Evolutionary conservation across 2,113 vertebrate genomes (phyloP), one percentile per base, ranked within the genome.

Genomic region (Hippocampus comes): DNA sequence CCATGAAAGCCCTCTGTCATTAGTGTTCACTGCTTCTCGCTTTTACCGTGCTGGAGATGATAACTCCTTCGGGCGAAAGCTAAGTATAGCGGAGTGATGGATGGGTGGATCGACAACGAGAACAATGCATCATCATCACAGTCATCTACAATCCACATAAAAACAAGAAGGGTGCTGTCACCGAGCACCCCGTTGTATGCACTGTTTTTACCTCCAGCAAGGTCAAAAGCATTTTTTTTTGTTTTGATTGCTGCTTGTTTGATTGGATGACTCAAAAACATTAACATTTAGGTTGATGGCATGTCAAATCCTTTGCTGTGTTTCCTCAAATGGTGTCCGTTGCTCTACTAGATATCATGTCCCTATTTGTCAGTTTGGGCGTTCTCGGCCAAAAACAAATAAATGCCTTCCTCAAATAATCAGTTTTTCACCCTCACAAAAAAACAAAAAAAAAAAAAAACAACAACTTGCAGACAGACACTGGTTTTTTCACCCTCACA

Each of bases 21-120:
- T 84, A 82, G 68, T 59, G 59, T 41, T 63, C 74, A n/a, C 9
- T 71, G 46, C 70, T 66, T 76, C 57, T 70, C 70, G 8, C 71
- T 75, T 38, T 70, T 12, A 71, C 69, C 15, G 9, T 60, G 66
- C 51, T 67, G 57, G 12, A 56, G 60, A 64, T 82, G 59, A 64
- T 30, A 70, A 70, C 73, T 77, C 70, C 66, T 86, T 83, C 75
- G 89, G 82, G 86, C 63, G 78, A 74, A 42, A 74, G 71, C 72
- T 82, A 67, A 82, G 85, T 81, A 84, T 89, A 87, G 74, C 15
- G 0, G 2, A 75, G 69, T 4, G 88, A 92, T 92, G 88, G 78
- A 30, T 61, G 59, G 27, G 20, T 34, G 67, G 43, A 90, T 88
- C 80, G 1, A 65, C 81, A 89, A 86, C 79, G 70, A 79, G 53